Base-by-base conservation (phyloP, 2,797 vertebrate species). In the Macropodus opercularis region DNA sequence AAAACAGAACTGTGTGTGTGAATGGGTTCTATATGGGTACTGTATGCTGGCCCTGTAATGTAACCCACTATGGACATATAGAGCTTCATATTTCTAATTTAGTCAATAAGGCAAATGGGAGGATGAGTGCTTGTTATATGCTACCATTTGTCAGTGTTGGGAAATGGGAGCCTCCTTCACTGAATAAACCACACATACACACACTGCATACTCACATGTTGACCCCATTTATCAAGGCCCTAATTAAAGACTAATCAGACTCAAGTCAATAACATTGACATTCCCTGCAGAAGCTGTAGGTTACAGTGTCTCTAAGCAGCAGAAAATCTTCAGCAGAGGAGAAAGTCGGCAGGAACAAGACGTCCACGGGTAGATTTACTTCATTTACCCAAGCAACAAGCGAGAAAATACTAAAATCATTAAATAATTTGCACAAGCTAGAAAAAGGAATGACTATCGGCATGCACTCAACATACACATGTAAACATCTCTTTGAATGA, bases 141-240 rank as follows among this genome's bases (percentile, higher is more conserved):
- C 42, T 10, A 32, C 36, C 51, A 54, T 80, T 78, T 73, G 21
- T 73, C 76, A 56, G 29, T 51, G 56, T 57, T 59, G 8, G 43
- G 72, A 79, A 79, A 67, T 53, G 35, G 36, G 6, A 61, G 60
- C 32, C 54, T 72, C 11, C 35, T 74, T 71, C 57, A 63, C 21
- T 63, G 57, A 70, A 77, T 80, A 71, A 80, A 34, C 15, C 17
- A 50, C 35, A 51, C 64, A 48, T 10, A 13, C 55, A 48, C 27
- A 76, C 29, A 42, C 10, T 26, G 8, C 11, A 8, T 36, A 53
- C 47, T 27, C 38, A 36, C 41, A 64, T 11, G 19, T 39, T 77
- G 75, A 82, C 68, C 59, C 50, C 77, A 86, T 87, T 77, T n/a
- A 87, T 87, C 81, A 85, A 31, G 41, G 32, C 51, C 75, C 65